phyloP scores from a whole-genome alignment of 2,888 invertebrate species.

The Protonemura montana region DNA sequence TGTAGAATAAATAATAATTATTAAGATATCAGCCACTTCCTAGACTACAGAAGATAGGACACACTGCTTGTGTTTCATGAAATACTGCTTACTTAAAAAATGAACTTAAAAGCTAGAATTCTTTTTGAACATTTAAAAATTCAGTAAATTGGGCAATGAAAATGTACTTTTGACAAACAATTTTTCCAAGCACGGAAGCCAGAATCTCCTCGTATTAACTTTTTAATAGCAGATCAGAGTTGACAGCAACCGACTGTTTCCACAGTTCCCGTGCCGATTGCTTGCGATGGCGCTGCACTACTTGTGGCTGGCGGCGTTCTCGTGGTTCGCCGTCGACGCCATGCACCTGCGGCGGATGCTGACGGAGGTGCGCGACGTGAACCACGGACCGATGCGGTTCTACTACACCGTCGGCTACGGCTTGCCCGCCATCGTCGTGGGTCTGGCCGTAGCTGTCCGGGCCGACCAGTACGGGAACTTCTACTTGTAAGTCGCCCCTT shows the following conservation, averaged over 20 bases:
- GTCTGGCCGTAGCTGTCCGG: constrained; percentile 88
- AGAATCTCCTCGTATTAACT: no score
- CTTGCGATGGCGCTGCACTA: constrained; percentile 92
- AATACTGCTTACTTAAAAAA: no score
- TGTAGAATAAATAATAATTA: no score
- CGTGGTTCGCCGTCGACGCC: constrained; percentile 92
- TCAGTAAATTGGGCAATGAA: no score
- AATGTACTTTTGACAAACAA: no score
- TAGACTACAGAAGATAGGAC: no score
- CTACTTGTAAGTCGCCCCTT: constrained; percentile 78
- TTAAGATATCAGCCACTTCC: no score
- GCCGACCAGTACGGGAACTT: constrained; percentile 95
- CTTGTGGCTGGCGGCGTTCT: constrained; percentile 88
- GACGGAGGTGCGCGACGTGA: constrained; percentile 94
- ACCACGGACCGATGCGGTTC: constrained; percentile 91
- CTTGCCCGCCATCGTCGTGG: constrained; percentile 88
- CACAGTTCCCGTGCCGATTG: constrained; percentile 83
- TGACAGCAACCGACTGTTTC: constrained; percentile 51
- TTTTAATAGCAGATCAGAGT: neutral
- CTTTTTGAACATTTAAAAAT: no score
- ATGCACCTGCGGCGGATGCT: constrained; percentile 92
- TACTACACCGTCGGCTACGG: constrained; percentile 93
- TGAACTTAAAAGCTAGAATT: no score
- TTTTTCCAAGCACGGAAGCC: no score
- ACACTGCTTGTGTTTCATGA: no score